Evolutionary conservation across 1,140 invertebrate genomes (phyloP), one percentile per base, ranked within the genome.

Genomic region (Drosophila chauvacae): DNA sequence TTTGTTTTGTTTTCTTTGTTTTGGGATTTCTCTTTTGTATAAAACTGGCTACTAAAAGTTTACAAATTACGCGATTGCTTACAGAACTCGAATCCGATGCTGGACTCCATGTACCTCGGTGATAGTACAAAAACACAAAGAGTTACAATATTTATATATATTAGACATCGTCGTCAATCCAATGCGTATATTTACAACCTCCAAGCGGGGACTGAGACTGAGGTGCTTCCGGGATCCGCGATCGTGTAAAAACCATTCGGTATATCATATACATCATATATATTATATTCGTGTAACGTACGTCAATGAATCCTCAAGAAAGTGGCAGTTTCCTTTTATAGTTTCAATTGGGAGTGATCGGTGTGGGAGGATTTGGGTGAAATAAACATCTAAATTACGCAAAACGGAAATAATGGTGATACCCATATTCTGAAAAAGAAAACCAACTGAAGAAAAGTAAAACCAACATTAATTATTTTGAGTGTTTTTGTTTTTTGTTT

Each of bases 101-200:
- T 56, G 23, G 41, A 61, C 50, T 50, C 35, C 5, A 39, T 45
- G 61, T 30, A 41, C 53, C 18, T 18, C 35, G 13, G 16, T 68
- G 53, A 44, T 65, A 50, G 45, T 69, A 60, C 55, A 60, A 80
- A 83, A 84, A 85, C 73, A 86, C 76, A 76, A 81, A 65, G 28
- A 77, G 37, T 87, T 77, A 87, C 83, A 87, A 87, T 87, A 87
- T 79, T 88, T 82, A 87, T 87, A 86, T 82, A 87, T 87, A 86
- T 82, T 87, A 70, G 65, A 75, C 41, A 69, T 51, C 26, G 7
- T 50, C 71, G n/a, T 30, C 56, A 44, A 39, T 37, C 51, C 51
- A 55, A 55, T 55, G 51, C 51, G 33, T 55, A 23, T 65, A 75
- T 77, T 47, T 77, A 77, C 71, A 74, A 74, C 68, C 69, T 42